Conservation (phyloP, 2,113 vertebrate species). For the Malurus cyaneus region DNA sequence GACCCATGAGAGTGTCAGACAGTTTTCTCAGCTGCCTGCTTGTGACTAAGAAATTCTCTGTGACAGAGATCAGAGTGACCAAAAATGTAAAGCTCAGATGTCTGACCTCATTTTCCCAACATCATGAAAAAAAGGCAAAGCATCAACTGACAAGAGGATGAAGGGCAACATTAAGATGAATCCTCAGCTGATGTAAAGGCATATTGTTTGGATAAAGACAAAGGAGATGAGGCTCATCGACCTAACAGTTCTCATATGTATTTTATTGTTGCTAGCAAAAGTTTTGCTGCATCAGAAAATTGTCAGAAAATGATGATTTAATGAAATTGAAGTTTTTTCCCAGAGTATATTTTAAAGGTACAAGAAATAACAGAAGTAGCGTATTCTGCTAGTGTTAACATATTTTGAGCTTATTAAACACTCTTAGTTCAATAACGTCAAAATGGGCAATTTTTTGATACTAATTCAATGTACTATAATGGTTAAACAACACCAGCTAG, state of each 20-base stretch:
- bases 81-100: neutral
- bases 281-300: neutral
- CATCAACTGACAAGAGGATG: neutral
- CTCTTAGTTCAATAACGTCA: neutral
- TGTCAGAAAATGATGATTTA: neutral
- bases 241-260: neutral
- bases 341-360: neutral
- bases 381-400: neutral
- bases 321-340: neutral
- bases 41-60: neutral
- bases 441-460: neutral
- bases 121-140: neutral
- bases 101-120: neutral
- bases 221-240: neutral
- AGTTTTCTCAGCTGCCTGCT: constrained; percentile 2
- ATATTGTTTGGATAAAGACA: neutral
- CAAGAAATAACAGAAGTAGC: neutral
- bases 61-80: neutral
- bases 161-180: neutral
- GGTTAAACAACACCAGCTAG: neutral
- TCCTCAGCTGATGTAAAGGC: neutral
- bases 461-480: neutral
- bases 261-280: neutral
- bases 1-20: neutral
- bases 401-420: neutral